phyloP scores from a whole-genome alignment of 2,113 vertebrate species.

The Bos taurus region DNA sequence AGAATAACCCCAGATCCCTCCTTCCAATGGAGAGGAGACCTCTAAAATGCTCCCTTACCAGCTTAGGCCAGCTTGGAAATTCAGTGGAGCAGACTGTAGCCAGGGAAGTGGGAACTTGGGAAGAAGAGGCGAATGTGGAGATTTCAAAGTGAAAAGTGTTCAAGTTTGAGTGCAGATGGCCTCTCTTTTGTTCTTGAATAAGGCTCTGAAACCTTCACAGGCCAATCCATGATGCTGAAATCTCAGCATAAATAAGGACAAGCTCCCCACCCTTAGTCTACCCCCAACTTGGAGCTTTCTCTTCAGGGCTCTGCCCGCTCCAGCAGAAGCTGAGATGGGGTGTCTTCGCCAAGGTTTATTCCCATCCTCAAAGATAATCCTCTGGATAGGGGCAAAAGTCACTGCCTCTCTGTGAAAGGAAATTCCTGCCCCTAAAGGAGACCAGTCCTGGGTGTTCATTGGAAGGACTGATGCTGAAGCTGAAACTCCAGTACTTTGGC shows the following conservation, averaged over 20 bases:
- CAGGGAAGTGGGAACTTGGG: rapidly evolving
- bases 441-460: too few species aligned
- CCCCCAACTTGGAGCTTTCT: background rate
- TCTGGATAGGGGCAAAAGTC: background rate
- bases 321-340: background rate
- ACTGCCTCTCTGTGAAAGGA: background rate
- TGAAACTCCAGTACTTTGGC: too few species aligned
- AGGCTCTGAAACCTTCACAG: background rate
- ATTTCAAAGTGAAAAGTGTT: background rate
- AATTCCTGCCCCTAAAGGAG: background rate
- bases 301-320: background rate
- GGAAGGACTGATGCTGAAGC: too few species aligned
- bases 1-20: background rate
- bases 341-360: background rate
- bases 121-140: background rate
- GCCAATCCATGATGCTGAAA: background rate
- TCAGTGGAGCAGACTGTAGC: background rate
- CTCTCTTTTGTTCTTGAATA: background rate
- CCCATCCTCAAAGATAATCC: background rate
- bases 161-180: background rate
- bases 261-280: background rate
- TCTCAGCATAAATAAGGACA: background rate
- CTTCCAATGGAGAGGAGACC: background rate
- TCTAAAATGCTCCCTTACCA: background rate
- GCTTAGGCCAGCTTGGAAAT: background rate